Conservation (phyloP, 2,113 vertebrate species). For the Clupea harengus region DNA sequence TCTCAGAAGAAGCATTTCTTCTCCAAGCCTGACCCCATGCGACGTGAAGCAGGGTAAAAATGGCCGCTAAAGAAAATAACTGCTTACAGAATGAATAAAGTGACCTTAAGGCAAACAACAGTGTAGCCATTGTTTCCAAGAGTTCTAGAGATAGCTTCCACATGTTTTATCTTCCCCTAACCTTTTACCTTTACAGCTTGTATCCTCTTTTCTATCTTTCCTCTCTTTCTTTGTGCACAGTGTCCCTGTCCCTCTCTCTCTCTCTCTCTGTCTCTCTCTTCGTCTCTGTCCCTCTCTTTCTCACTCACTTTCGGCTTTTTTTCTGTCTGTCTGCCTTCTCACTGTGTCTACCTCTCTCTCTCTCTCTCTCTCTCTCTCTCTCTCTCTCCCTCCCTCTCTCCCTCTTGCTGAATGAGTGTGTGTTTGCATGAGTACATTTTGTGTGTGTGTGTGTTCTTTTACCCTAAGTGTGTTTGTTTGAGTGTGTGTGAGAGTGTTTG, state of each 20-base stretch:
- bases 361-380: neutral
- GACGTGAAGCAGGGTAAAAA: neutral
- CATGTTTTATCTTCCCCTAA: conserved; percentile 39
- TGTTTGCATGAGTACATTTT: neutral
- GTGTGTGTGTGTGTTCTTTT: too few relatives aligned
- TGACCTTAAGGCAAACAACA: too few relatives aligned
- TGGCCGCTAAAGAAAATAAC: neutral
- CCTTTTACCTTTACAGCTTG: conserved; percentile 33
- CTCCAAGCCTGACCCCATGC: neutral
- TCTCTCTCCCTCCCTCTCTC: neutral
- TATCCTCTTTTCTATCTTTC: conserved; percentile 6
- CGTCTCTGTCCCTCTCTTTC: conserved; percentile 18
- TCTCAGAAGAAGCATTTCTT: neutral
- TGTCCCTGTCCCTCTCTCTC: conserved; percentile 23
- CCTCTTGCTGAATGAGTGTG: neutral
- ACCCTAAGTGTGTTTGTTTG: neutral
- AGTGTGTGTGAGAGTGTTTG: neutral
- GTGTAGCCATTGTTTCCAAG: neutral
- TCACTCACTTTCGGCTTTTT: neutral
- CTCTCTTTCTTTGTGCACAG: neutral
- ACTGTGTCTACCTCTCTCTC: neutral
- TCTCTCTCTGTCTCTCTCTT: conserved; percentile 14
- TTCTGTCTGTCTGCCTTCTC: neutral
- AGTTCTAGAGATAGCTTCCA: conserved; percentile 19
- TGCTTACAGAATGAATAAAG: neutral